Base-by-base conservation (phyloP, 2,797 vertebrate genomes). In the Carapus acus region DNA sequence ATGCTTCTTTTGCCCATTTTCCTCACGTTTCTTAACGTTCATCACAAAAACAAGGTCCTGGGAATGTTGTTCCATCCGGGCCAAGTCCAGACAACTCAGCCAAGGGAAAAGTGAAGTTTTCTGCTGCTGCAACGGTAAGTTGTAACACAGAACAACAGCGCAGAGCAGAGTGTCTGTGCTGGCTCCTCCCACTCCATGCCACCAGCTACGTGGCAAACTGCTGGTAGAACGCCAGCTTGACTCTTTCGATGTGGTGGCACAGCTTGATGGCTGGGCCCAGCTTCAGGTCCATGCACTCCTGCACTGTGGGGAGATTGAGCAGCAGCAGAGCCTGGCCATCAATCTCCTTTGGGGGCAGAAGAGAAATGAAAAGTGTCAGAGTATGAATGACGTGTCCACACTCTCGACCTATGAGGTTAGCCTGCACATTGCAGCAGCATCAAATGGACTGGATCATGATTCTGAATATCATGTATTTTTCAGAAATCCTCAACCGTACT, bases 231-330 rank as follows among this genome's bases (percentile, higher is more conserved):
- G 94, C 95, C 86, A 98, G 88, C 75, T 99, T 99, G 77, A 98
- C 93, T 79, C 94, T 90, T 80, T 99, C 96, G 20, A 98, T 96
- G 74, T 99, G 96, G 79, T 98, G 94, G 85, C 96, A 98, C 74
- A 99, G 90, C 84, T 96, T 97, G 78, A 99, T 94, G 73, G 96
- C 96, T 3, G 94, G 93, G 58, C 94, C 94, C 68, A 98, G 84
- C 83, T 98, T 99, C 81, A 99, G 90, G 84, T 97, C 94, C 96
- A 99, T 97, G 71, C 94, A 99, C 83, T 98, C 96, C 83, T 99
- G 96, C 63, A 99, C 92, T 0, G 96, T 98, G 5, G 96, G 94
- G 53, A 98, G 92, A 54, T 94, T 98, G 57, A 99, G 90, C 71
- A 99, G 88, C 60, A 99, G 87, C 62, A 98, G 86, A 2, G 96